Evolutionary conservation across 2,888 invertebrate species (phyloP).

Genomic region (Heliconius hortense): DNA sequence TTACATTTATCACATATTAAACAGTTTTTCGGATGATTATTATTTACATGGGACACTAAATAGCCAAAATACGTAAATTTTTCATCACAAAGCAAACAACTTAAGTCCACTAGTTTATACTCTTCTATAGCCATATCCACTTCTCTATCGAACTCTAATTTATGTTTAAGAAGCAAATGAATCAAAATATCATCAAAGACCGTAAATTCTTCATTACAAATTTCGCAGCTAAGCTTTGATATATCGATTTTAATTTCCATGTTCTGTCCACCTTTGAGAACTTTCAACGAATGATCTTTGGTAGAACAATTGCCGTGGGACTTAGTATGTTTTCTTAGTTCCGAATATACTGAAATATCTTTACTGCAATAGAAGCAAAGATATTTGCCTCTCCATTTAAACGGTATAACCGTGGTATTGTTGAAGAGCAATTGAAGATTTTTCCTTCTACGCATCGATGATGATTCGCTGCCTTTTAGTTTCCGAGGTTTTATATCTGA

Average conservation of each 20-base stretch:
- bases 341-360: conserved; percentile 61
- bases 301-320: conserved; percentile 69
- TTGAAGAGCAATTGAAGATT: conserved; percentile 75
- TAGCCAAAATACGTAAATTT: conserved; percentile 73
- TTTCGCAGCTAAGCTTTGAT: conserved; percentile 63
- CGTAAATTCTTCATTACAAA: conserved; percentile 59
- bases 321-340: conserved; percentile 66
- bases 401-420: conserved; percentile 72
- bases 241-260: conserved; percentile 77
- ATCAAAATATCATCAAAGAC: conserved; percentile 57
- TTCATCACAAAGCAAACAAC: conserved; percentile 63
- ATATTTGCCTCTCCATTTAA: conserved; percentile 78
- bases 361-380: conserved; percentile 75
- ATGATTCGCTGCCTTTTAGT: conserved; percentile 66
- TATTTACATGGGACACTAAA: conserved; percentile 71
- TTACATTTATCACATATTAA: conserved; percentile 71
- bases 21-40: conserved; percentile 70
- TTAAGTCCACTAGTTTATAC: conserved; percentile 63
- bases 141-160: conserved; percentile 62
- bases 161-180: conserved; percentile 63
- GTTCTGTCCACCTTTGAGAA: conserved; percentile 71
- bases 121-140: conserved; percentile 75
- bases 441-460: conserved; percentile 69
- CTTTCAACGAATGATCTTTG: conserved; percentile 68
- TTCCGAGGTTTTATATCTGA: conserved; percentile 69